Evolutionary conservation across 1,140 invertebrate species (phyloP), one percentile per base, ranked within the genome.

Genomic region (Limonius californicus): DNA sequence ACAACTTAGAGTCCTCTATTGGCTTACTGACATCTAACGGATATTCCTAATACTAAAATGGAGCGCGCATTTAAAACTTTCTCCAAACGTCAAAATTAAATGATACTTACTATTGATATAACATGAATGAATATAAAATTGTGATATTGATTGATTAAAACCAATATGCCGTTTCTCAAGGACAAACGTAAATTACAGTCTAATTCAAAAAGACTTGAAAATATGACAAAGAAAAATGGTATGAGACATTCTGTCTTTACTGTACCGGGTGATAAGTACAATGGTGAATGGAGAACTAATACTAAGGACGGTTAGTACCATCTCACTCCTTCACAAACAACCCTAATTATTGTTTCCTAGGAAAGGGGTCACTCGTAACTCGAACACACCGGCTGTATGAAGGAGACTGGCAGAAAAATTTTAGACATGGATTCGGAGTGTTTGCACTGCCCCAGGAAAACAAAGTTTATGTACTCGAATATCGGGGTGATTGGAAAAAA

Each of bases 281-380:
- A 74, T 39, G 84, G 84, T 6, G 79, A 84, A 56, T 85, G 84
- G 84, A 80, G 75, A 61, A 71, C 78, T 21, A 79, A 84, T 67
- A 71, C 77, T 35, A 84, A 79, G 74, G 72, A 80, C 64, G 83
- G 83, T 79, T 74, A 72, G 16, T 62, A 50, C 4, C 19, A 19
- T 50, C 12, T n/a, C n/a, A n/a, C n/a, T n/a, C n/a, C n/a, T n/a
- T n/a, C n/a, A n/a, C n/a, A n/a, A n/a, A n/a, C n/a, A n/a, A n/a
- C n/a, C n/a, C n/a, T n/a, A n/a, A n/a, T n/a, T n/a, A n/a, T n/a
- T n/a, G n/a, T n/a, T 61, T 54, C 66, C 2, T 23, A 74, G 72
- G 72, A 14, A 74, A 70, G 63, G 72, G 73, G 3, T 42, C 55
- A 23, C 50, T 70, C 15, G 30, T 68, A 19, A 68, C 66, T 3